Conservation (phyloP, 1,140 invertebrate genomes). For the Drosophila ironensis region DNA sequence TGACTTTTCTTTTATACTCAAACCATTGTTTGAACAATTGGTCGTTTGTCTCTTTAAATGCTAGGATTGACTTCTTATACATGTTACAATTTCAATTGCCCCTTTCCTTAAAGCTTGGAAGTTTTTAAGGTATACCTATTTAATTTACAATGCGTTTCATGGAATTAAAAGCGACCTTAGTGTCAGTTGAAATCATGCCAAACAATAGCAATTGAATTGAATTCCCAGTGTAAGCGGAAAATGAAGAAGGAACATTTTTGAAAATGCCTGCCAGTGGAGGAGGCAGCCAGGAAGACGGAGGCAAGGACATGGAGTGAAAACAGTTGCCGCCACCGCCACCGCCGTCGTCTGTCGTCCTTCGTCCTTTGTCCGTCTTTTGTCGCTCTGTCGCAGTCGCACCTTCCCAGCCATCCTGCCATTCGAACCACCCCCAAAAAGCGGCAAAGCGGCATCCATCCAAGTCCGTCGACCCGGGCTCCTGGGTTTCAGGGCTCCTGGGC, state of each 20-base stretch:
- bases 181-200: background rate
- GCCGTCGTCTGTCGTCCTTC: slow-evolving; percentile 44
- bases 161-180: background rate
- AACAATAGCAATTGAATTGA: no score
- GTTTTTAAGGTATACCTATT: no score
- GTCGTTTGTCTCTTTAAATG: no score
- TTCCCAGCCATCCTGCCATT: slow-evolving; percentile 26
- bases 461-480: slow-evolving; percentile 68
- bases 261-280: slow-evolving; percentile 65
- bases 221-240: slow-evolving; percentile 19
- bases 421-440: slow-evolving; percentile 69
- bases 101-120: no score
- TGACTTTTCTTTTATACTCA: no score
- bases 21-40: no score
- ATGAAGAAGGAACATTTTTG: slow-evolving; percentile 51
- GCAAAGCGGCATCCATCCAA: slow-evolving; percentile 54
- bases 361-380: slow-evolving; percentile 44
- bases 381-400: slow-evolving; percentile 46
- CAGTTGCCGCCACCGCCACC: slow-evolving; percentile 43
- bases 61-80: no score
- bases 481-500: background rate
- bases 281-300: slow-evolving; percentile 21
- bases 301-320: slow-evolving; percentile 66
- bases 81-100: background rate
- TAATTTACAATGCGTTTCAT: background rate